Base-by-base conservation (phyloP, 2,113 vertebrate genomes). In the Phrynosoma platyrhinos region DNA sequence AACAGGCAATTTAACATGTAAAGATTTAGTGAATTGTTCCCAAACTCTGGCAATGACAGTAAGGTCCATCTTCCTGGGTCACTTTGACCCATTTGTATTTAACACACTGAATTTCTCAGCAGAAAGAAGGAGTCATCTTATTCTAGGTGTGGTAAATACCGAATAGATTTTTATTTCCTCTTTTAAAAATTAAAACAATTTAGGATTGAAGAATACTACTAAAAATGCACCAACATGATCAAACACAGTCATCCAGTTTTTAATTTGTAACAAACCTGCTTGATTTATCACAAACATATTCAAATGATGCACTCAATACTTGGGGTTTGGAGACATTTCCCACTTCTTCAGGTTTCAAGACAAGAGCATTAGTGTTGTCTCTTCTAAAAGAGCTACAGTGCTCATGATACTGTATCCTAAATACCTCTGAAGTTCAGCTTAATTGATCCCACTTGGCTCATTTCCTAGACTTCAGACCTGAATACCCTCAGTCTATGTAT, bases 401-500 rank as follows among this genome's bases (percentile, higher is more conserved):
- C 89, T 92, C 88, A 84, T 90, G 92, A 94, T 92, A 90, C 88
- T 72, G 84, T 92, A 95, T 95, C 94, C 92, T 95, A 94, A 96
- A 94, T 91, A 92, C 92, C 94, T 91, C 88, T 92, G 52, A 86
- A 83, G 92, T 95, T 92, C 94, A 92, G 90, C 91, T 93, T 95
- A 92, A 97, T 96, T 95, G 96, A 96, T 95, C 84, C 72, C 77
- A 90, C 89, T 96, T 97, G 96, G 95, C 96, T 95, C 0, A 0
- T 83, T 94, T 96, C 96, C 95, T 96, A 94, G 95, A 96, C 89
- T 92, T 92, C 83, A 91, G 90, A 94, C 90, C 93, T 92, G 89
- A 85, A 85, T 87, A 93, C 89, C 84, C 92, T 95, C 90, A 89
- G 86, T 90, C 94, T 88, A 20, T 1, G 10, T 87, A 90, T 87